Evolutionary conservation across 2,113 vertebrate species (phyloP), one percentile per base, ranked within the genome.

Genomic region (Rutilus rutilus): DNA sequence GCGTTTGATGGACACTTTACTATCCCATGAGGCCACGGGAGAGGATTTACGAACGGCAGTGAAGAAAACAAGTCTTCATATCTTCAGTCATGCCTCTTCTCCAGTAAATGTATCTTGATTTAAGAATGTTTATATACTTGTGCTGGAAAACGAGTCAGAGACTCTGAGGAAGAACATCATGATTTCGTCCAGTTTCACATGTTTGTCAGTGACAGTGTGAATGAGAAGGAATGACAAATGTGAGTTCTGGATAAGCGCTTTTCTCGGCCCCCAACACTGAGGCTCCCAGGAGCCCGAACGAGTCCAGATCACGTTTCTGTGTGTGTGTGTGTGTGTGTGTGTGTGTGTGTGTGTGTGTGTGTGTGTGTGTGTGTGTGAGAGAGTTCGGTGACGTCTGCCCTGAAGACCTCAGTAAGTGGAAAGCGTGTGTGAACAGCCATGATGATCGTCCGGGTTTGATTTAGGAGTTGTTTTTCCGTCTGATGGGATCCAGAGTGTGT

Each of bases 381-480:
- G 80, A 50, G 9, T 71, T 54, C 67, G 21, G 78, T 82, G 47
- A 87, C 33, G 60, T 78, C 33, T 36, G 27, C 75, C 88, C 82
- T 78, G 60, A 81, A 89, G 88, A 89, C 87, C 90, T 87, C 88
- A 54, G 82, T 88, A 89, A 87, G 52, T 39, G 52, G 52, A 59
- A 12, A 14, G 90, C 86, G 85, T 36, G 85, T 75, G 42, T 84
- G 89, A 85, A 36, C 90, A 92, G 93, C 88, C 92, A 90, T 91
- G 89, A 89, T 17, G 90, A 92, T 88, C 87, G 74, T 92, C 91
- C 92, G 86, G 57, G 45, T 90, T 86, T 94, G 93, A 95, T 95
- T 95, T 95, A 95, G 91, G 90, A 90, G 90, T 92, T 94, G 94
- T 92, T 91, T 93, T 94, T 93, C 90, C 9, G 91, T 91, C 79